phyloP scores from a whole-genome alignment of 2,888 invertebrate species.

The Oegoconia quadripuncta region DNA sequence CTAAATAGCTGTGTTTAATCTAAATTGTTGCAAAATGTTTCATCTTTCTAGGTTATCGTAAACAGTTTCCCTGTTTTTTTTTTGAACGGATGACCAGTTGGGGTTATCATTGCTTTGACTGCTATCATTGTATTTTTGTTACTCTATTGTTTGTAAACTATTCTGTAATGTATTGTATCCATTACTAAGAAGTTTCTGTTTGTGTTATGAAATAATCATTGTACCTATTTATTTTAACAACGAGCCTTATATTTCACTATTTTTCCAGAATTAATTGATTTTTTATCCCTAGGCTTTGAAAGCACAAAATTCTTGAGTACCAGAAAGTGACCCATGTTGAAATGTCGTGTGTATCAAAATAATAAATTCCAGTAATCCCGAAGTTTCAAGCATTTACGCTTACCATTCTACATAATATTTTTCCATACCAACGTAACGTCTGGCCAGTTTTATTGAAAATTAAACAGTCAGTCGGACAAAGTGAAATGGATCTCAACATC shows the following conservation, averaged over 20 bases:
- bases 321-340: too few species aligned
- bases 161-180: conserved; percentile 20
- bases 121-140: conserved; percentile 35
- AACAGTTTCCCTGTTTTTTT: conserved; percentile 41
- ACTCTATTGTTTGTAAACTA: conserved; percentile 35
- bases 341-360: too few species aligned
- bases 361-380: too few species aligned
- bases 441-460: conserved; percentile 46
- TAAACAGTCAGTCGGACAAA: conserved; percentile 47
- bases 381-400: conserved; percentile 38
- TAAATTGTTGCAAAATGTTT: conserved; percentile 1
- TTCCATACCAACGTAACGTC: conserved; percentile 32
- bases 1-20: too few species aligned
- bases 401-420: conserved; percentile 34
- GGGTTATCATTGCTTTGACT: conserved; percentile 33
- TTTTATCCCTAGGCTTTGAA: too few species aligned
- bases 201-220: conserved; percentile 12
- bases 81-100: conserved; percentile 30
- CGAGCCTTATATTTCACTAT: too few species aligned
- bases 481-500: conserved; percentile 57
- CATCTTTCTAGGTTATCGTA: conserved; percentile 32
- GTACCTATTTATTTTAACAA: not conserved
- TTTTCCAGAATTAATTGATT: too few species aligned
- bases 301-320: too few species aligned
- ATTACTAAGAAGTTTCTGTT: conserved; percentile 17